Conservation (phyloP, 2,113 vertebrate species). For the Sus scrofa region DNA sequence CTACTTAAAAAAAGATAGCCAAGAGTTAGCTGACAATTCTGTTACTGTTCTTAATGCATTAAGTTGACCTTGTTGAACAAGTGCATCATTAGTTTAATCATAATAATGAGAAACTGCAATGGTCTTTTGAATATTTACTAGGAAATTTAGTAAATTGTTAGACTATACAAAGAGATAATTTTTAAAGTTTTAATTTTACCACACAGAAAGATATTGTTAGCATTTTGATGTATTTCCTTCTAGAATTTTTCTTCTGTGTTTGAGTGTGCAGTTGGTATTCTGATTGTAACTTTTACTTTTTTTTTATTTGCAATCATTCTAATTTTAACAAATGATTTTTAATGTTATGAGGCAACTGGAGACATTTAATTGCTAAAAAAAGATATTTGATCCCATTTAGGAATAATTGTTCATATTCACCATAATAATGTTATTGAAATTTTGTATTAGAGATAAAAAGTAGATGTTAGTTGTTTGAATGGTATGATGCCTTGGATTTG, state of each 20-base stretch:
- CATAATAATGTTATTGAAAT: neutral
- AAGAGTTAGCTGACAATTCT: neutral
- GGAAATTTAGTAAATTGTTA: conserved; percentile 30
- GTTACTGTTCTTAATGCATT: neutral
- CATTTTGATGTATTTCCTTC: neutral
- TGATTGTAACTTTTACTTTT: neutral
- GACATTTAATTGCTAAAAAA: neutral
- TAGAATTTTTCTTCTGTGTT: neutral
- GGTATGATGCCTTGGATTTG: neutral
- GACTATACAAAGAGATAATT: neutral
- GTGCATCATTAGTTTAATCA: conserved; percentile 20
- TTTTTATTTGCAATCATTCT: conserved; percentile 26
- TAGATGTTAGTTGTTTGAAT: neutral
- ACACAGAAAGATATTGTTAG: neutral
- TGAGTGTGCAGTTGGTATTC: neutral
- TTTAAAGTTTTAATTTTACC: neutral
- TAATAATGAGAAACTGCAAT: neutral
- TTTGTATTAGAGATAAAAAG: neutral
- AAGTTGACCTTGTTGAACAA: neutral
- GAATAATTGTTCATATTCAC: neutral
- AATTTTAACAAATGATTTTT: neutral
- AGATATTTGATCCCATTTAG: neutral
- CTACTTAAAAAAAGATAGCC: neutral
- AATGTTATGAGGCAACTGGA: neutral
- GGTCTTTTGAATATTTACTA: neutral